Conservation (phyloP, 2,113 vertebrate species). For the Callorhinus ursinus region DNA sequence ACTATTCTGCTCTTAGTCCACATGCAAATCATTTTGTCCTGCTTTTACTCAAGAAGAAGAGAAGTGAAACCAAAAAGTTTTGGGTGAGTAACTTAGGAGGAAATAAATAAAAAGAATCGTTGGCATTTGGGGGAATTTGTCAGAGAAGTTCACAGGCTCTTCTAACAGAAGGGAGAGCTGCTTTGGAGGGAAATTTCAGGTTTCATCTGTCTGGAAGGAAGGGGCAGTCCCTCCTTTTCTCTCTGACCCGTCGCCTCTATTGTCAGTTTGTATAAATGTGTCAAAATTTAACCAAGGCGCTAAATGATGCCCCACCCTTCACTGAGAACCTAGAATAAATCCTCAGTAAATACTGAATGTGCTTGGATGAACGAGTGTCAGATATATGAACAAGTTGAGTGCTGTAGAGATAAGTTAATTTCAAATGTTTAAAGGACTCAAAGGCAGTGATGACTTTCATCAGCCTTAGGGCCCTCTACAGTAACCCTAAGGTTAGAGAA, state of each 20-base stretch:
- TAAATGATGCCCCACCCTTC: background rate
- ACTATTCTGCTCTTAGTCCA: background rate
- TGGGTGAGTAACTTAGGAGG: background rate
- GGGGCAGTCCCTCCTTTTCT: background rate
- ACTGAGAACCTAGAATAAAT: background rate
- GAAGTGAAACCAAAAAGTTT: slow-evolving; percentile 18
- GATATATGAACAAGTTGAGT: background rate
- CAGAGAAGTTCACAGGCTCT: background rate
- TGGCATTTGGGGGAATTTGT: background rate
- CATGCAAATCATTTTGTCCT: background rate
- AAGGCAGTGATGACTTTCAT: background rate
- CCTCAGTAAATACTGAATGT: background rate
- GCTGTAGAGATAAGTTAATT: background rate
- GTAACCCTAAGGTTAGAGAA: background rate
- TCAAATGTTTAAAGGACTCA: background rate
- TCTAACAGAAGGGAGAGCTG: accelerated
- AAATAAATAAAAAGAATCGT: background rate
- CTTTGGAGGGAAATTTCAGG: background rate
- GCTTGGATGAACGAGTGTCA: background rate
- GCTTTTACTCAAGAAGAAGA: background rate
- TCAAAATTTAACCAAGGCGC: background rate
- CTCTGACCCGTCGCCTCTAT: background rate
- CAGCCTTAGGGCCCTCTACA: background rate
- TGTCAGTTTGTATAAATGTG: background rate
- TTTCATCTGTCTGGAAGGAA: background rate